These are phyloP conservation scores for Tetraneura akinire DNA, from an alignment of 1,140 invertebrate species.

Conservation along the genomic window DNA sequence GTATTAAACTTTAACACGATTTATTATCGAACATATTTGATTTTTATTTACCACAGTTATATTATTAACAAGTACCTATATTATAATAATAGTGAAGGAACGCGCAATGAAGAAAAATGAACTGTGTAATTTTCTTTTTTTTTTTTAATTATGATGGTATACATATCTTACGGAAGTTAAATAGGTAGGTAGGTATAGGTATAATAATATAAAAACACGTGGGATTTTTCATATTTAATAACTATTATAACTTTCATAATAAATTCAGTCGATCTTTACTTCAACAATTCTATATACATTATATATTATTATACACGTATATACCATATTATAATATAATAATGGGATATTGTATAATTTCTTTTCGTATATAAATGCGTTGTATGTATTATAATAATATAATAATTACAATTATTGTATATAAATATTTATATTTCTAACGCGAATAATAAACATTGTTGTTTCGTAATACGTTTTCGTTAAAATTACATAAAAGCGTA, in stretches of 20 bases:
- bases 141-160: neutral
- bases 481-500: neutral
- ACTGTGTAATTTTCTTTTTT: constrained; percentile 20
- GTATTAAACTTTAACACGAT: neutral
- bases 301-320: no score
- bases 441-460: neutral
- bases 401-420: neutral
- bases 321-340: no score
- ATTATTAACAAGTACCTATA: neutral
- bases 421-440: neutral
- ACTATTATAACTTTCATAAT: constrained; percentile 15
- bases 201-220: neutral
- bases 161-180: constrained; percentile 1
- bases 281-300: neutral
- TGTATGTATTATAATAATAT: neutral
- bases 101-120: no score
- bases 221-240: constrained; percentile 29
- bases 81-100: no score
- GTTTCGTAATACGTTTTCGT: neutral
- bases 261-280: neutral
- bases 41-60: neutral
- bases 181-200: no score
- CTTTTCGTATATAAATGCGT: no score
- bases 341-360: no score
- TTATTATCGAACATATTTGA: constrained; percentile 6